A percentile compares a stretch with the other conserved stretches of the same genome.
These are phyloP conservation scores for Mungos mungo DNA, from an alignment of 2,113 vertebrate genomes.

Conservation along the genomic window DNA sequence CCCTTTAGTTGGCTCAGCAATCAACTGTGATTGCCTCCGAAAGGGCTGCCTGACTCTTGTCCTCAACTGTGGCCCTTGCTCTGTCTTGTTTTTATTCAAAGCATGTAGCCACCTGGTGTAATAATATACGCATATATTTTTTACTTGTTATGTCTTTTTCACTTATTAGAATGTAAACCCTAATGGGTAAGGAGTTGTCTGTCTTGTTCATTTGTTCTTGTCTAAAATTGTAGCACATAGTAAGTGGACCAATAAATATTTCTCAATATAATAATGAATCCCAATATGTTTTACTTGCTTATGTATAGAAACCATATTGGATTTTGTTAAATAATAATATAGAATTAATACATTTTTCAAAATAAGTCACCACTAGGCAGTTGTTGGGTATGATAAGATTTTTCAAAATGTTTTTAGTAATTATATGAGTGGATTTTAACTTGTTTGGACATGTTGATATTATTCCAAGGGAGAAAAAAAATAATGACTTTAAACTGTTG, in stretches of 20 bases:
- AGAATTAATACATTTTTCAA: neutral
- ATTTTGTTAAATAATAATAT: neutral
- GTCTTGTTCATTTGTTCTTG: neutral
- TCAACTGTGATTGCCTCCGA: neutral
- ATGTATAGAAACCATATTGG: neutral
- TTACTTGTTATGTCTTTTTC: neutral
- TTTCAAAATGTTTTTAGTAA: neutral
- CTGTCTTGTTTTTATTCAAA: neutral
- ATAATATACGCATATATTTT: neutral
- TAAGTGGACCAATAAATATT: neutral
- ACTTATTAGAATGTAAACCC: neutral
- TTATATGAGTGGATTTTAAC: neutral
- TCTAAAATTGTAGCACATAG: neutral
- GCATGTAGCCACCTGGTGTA: too few relatives aligned
- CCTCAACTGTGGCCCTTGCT: neutral
- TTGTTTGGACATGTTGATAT: constrained; percentile 1
- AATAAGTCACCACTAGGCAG: neutral
- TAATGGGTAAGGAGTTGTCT: neutral
- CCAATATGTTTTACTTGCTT: neutral
- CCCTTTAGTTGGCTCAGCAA: neutral
- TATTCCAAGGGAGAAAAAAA: neutral
- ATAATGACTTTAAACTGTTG: neutral
- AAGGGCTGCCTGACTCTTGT: fast-evolving
- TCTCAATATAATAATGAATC: neutral
- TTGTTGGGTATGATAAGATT: neutral